These are phyloP conservation scores for Graptemys geographica DNA, from an alignment of 2,797 vertebrate species.

Conservation along the genomic window DNA sequence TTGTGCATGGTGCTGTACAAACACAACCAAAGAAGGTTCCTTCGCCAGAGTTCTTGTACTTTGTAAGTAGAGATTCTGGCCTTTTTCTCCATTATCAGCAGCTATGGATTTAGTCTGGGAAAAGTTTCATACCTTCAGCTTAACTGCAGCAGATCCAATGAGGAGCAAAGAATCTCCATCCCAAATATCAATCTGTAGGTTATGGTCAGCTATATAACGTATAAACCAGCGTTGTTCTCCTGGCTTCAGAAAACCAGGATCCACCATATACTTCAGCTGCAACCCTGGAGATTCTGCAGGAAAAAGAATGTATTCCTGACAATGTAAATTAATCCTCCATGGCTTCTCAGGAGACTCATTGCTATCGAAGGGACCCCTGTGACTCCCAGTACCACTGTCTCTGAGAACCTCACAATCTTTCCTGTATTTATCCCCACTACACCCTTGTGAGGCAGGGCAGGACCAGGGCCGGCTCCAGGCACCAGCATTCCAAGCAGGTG, in stretches of 20 bases:
- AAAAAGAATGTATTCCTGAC: rapidly evolving
- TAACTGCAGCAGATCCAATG: conserved; percentile 89
- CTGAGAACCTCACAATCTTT: neutral
- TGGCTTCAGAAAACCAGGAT: conserved; percentile 83
- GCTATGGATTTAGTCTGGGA: rapidly evolving
- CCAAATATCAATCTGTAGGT: conserved; percentile 93
- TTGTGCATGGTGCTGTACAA: neutral
- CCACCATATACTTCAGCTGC: conserved; percentile 90
- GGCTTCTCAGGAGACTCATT: neutral
- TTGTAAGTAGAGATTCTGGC: neutral
- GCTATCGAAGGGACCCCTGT: neutral
- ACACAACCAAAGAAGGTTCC: rapidly evolving
- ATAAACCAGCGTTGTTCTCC: conserved; percentile 91
- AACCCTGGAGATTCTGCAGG: conserved; percentile 86
- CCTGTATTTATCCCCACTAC: neutral
- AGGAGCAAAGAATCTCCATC: conserved; percentile 93
- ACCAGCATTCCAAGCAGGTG: too few species aligned
- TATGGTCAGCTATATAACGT: conserved; percentile 89
- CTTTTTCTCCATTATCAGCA: neutral
- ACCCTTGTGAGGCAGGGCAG: neutral
- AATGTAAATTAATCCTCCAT: neutral
- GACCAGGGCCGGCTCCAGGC: too few species aligned
- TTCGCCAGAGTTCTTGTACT: rapidly evolving
- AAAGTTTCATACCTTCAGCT: conserved; percentile 85
- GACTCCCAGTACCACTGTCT: neutral